A percentile compares a stretch with the other conserved stretches of the same genome.
These are phyloP conservation scores for Channallabes apus DNA, from an alignment of 2,797 vertebrate species.

Conservation along the genomic window DNA sequence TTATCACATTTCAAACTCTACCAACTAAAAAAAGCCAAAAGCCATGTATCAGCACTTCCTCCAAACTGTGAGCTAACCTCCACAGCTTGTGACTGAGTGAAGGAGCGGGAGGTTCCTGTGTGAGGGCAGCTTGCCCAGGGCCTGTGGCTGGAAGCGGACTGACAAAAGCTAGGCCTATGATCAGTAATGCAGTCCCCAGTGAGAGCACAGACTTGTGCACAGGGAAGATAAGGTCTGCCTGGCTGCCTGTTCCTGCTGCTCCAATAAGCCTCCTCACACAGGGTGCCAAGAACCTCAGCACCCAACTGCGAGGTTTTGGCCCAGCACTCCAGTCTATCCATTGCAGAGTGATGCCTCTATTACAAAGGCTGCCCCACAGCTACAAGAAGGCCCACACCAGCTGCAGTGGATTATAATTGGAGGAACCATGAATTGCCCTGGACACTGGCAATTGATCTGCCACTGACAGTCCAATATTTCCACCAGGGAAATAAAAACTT, in stretches of 20 bases:
- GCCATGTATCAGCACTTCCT: conserved; percentile 25
- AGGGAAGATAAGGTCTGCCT: conserved; percentile 77
- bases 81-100: conserved; percentile 42
- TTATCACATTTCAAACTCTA: background rate
- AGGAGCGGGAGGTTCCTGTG: conserved; percentile 51
- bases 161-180: conserved; percentile 63
- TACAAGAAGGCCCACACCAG: conserved; percentile 71
- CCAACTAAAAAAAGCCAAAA: conserved; percentile 20
- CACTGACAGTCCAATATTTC: conserved; percentile 81
- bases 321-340: conserved; percentile 72
- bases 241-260: conserved; percentile 69
- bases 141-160: conserved; percentile 35
- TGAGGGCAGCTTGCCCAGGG: conserved; percentile 42
- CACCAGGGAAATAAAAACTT: conserved; percentile 80
- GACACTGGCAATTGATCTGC: conserved; percentile 82
- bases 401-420: conserved; percentile 81
- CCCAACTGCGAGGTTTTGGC: conserved; percentile 73
- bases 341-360: conserved; percentile 82
- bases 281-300: conserved; percentile 63
- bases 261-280: conserved; percentile 71
- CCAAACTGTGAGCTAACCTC: conserved; percentile 31
- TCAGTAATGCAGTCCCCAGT: conserved; percentile 70
- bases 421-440: conserved; percentile 79
- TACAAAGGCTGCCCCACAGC: conserved; percentile 80
- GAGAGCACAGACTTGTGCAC: conserved; percentile 65